Evolutionary conservation across 2,797 vertebrate genomes (phyloP).

Genomic region (Fratercula arctica): DNA sequence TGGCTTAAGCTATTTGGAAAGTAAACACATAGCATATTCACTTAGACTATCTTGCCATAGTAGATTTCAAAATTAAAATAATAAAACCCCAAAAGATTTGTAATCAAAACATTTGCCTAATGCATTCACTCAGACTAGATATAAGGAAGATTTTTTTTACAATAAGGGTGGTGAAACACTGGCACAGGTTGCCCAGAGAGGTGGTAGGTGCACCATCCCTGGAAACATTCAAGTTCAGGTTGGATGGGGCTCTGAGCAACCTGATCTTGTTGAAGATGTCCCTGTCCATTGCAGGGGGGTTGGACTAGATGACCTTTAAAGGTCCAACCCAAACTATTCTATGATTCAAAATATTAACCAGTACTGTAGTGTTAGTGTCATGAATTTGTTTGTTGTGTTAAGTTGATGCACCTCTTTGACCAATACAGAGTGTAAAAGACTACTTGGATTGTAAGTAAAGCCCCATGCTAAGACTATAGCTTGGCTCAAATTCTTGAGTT

Average conservation of each 20-base stretch:
- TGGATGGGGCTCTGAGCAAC: not conserved
- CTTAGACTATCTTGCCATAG: not conserved
- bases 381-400: rapidly evolving
- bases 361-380: rapidly evolving
- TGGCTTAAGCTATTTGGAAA: not conserved
- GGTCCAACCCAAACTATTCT: not conserved
- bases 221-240: not conserved
- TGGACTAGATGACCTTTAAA: not conserved
- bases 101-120: not conserved
- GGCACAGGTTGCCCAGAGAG: not conserved
- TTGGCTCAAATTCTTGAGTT: not conserved
- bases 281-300: not conserved
- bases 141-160: not conserved
- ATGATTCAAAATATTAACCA: not conserved
- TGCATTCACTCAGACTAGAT: not conserved
- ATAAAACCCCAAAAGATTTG: not conserved
- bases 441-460: not conserved
- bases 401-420: no score
- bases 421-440: rapidly evolving
- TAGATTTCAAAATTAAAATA: not conserved
- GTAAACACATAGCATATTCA: not conserved
- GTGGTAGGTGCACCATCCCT: not conserved
- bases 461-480: rapidly evolving
- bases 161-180: not conserved
- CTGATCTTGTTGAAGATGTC: not conserved